These are phyloP conservation scores for Drosophila melanosoma DNA, from an alignment of 2,888 invertebrate genomes.

Conservation along the genomic window DNA sequence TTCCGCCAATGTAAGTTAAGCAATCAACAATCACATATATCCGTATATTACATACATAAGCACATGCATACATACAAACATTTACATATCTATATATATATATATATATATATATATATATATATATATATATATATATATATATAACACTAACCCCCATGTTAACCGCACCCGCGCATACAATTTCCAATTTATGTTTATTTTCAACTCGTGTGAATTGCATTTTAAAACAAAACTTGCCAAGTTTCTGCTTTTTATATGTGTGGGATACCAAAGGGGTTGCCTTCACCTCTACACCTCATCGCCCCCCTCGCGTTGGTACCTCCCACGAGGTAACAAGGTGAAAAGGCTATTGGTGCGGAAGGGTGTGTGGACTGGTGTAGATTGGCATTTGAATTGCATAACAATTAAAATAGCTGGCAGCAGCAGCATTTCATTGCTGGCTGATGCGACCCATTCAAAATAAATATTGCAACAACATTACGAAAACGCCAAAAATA, in stretches of 20 bases:
- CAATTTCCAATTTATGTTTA: conserved; percentile 73
- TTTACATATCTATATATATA: neutral
- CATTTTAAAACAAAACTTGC: conserved; percentile 71
- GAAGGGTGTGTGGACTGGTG: neutral
- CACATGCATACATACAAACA: neutral
- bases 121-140: conserved; percentile 7
- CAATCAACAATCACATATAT: conserved; percentile 45
- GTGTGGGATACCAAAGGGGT: conserved; percentile 7
- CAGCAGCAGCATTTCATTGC: conserved; percentile 37
- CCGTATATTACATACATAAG: neutral
- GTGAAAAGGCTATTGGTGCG: neutral
- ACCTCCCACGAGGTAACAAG: neutral
- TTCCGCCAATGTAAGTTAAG: conserved; percentile 83
- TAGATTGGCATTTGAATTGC: conserved; percentile 53
- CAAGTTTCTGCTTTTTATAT: conserved; percentile 26
- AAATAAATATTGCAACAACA: conserved; percentile 42
- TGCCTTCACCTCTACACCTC: neutral
- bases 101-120: conserved; percentile 12
- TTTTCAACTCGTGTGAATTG: conserved; percentile 68
- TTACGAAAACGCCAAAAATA: conserved; percentile 1
- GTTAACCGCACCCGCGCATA: conserved; percentile 22
- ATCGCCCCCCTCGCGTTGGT: neutral
- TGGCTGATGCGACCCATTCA: conserved; percentile 7
- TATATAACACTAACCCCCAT: neutral
- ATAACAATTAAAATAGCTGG: conserved; percentile 73